Evolutionary conservation across 2,888 invertebrate species (phyloP).

Genomic region (Latrodectus hesperus): DNA sequence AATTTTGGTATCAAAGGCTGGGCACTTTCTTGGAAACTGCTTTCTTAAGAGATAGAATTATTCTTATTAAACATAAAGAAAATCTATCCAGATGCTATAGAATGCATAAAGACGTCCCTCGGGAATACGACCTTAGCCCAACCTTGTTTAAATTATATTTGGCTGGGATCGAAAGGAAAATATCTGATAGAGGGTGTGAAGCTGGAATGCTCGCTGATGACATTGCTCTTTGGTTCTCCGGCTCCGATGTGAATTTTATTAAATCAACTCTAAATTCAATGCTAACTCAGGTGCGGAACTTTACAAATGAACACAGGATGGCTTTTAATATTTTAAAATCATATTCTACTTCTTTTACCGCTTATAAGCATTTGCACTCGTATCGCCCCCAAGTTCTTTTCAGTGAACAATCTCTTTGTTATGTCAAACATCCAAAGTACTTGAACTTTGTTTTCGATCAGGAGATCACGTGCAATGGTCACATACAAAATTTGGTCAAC

Average conservation of each 20-base stretch:
- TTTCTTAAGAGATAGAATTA: neutral
- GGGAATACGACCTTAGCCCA: neutral
- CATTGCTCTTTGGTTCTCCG: neutral
- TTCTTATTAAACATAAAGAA: neutral
- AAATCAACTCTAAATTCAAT: neutral
- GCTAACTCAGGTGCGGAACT: neutral
- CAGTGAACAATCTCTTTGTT: neutral
- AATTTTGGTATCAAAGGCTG: neutral
- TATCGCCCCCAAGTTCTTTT: neutral
- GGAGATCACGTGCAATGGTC: neutral
- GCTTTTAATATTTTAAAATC: conserved; percentile 13
- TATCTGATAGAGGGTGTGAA: neutral
- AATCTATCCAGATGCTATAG: neutral
- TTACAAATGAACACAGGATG: conserved; percentile 6
- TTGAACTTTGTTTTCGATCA: neutral
- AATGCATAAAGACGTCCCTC: neutral
- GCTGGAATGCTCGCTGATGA: conserved; percentile 2
- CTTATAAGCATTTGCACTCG: neutral
- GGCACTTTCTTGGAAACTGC: neutral
- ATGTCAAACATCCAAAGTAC: conserved; percentile 7
- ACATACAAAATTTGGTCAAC: neutral
- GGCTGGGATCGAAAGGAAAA: neutral
- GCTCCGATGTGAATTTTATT: neutral
- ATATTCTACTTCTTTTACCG: neutral
- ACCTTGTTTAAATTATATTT: neutral